Evolutionary conservation across 2,797 vertebrate genomes (phyloP).

Genomic region (Chaunax sp.): DNA sequence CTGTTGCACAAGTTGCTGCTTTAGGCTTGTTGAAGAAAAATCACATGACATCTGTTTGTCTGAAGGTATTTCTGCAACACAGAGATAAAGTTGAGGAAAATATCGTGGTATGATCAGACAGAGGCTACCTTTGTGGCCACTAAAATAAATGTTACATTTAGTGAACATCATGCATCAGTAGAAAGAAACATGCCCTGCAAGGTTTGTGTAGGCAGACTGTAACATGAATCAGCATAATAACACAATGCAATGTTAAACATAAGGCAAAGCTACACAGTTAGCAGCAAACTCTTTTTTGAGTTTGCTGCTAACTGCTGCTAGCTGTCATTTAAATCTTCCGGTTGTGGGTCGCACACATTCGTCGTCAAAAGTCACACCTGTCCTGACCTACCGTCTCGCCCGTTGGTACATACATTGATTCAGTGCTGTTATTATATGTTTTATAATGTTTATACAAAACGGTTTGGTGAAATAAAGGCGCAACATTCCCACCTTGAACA

Average conservation of each 20-base stretch:
- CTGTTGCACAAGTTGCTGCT: conserved; percentile 21
- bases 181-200: not conserved
- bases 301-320: too few relatives aligned
- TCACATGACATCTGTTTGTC: conserved; percentile 45
- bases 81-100: not conserved
- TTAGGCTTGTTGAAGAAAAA: conserved; percentile 25
- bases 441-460: too few relatives aligned
- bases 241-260: not conserved
- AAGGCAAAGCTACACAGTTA: too few relatives aligned
- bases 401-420: too few relatives aligned
- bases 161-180: not conserved
- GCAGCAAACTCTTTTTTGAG: too few relatives aligned
- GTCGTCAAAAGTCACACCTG: too few relatives aligned
- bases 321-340: too few relatives aligned
- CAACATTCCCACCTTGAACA: not conserved
- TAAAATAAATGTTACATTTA: conserved; percentile 1
- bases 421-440: too few relatives aligned
- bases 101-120: conserved; percentile 10
- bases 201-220: not conserved
- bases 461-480: too few relatives aligned
- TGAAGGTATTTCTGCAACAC: conserved; percentile 22
- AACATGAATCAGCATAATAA: conserved; percentile 1
- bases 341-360: too few relatives aligned
- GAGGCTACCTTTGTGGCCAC: too few relatives aligned
- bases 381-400: too few relatives aligned